Conservation (phyloP, 1,140 invertebrate genomes). For the Trissolcus basalis region DNA sequence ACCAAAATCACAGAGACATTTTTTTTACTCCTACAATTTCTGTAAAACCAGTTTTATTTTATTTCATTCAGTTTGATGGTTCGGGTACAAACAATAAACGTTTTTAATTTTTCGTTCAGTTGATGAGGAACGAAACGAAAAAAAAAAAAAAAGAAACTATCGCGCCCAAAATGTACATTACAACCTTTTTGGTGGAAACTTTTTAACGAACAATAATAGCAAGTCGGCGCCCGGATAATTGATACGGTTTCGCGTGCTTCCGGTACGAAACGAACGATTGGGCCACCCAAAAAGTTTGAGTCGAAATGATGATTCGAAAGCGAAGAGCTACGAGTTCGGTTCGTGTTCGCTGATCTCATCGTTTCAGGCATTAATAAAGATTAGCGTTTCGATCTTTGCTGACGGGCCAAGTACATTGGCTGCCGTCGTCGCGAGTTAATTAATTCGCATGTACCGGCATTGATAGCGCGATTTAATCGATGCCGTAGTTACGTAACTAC, state of each 20-base stretch:
- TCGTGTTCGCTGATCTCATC: conserved; percentile 32
- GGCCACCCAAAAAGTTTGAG: conserved; percentile 46
- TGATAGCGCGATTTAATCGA: conserved; percentile 42
- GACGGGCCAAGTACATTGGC: conserved; percentile 7
- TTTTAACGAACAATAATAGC: conserved; percentile 34
- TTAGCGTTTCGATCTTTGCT: conserved; percentile 29
- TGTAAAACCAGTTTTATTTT: too few species aligned
- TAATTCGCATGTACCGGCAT: conserved; percentile 33
- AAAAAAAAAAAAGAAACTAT: conserved; percentile 9
- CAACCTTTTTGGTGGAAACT: conserved; percentile 14
- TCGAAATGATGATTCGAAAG: conserved; percentile 12
- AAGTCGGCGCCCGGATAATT: conserved; percentile 37
- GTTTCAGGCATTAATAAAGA: conserved; percentile 43
- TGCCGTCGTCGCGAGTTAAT: conserved; percentile 32
- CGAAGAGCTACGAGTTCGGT: conserved; percentile 17
- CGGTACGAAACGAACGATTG: conserved; percentile 44
- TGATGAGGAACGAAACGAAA: background rate
- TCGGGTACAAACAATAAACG: too few species aligned
- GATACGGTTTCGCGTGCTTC: conserved; percentile 31
- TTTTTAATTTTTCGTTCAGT: too few species aligned
- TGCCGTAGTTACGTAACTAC: conserved; percentile 40
- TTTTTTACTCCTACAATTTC: too few species aligned
- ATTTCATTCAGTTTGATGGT: too few species aligned
- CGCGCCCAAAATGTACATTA: too few species aligned
- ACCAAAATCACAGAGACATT: too few species aligned